Evolutionary conservation across 2,797 vertebrate species (phyloP).

Genomic region (Jordanella pulchra): DNA sequence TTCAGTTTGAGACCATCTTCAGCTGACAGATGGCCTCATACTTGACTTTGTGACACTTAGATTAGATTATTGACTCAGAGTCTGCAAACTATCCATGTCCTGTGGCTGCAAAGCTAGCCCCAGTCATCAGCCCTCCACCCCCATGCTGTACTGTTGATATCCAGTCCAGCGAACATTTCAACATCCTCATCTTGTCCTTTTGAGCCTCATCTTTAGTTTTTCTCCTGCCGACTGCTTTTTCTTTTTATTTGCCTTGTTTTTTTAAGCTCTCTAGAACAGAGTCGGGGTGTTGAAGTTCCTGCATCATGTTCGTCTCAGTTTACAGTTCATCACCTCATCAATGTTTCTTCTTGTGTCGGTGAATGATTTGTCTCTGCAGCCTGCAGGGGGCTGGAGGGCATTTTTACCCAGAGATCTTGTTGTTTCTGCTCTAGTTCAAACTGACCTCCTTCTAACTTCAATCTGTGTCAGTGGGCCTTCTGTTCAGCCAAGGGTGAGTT

Average conservation of each 20-base stretch:
- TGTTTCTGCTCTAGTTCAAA: constrained; percentile 78
- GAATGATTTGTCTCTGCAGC: constrained; percentile 53
- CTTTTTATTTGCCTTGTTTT: background rate
- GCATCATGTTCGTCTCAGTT: constrained; percentile 4
- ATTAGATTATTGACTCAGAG: no score
- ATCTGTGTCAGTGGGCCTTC: constrained; percentile 66
- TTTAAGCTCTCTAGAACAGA: background rate
- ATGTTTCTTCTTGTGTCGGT: constrained; percentile 26
- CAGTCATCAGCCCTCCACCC: background rate
- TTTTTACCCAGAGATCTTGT: constrained; percentile 51
- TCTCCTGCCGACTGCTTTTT: no score
- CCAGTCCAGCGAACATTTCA: no score
- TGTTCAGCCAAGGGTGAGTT: constrained; percentile 41
- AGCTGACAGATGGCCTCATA: background rate
- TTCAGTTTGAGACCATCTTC: background rate
- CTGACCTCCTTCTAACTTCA: constrained; percentile 67
- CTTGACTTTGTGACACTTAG: no score
- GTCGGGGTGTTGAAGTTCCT: background rate
- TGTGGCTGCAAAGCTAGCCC: no score
- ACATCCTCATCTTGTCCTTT: no score
- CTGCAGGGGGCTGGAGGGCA: constrained; percentile 53
- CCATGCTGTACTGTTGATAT: background rate
- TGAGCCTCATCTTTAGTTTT: no score
- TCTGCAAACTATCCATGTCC: no score
- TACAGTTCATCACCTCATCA: constrained; percentile 1